A percentile compares a stretch with the other conserved stretches of the same genome.
Evolutionary conservation across 1,140 invertebrate species (phyloP).

Genomic region (Lepidurus arcticus): DNA sequence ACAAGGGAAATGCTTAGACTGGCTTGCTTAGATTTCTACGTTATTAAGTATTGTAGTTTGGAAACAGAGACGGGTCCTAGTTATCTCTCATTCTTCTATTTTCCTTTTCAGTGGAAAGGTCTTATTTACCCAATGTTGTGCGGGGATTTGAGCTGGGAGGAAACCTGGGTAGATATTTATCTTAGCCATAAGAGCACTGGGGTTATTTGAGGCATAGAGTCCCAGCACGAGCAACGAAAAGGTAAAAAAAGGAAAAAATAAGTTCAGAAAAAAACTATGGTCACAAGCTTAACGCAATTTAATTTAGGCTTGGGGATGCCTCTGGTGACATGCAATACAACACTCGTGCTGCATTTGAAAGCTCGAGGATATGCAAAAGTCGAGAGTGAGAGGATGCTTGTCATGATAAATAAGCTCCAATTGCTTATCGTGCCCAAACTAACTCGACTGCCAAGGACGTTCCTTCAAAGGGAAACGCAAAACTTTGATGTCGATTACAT

Average conservation of each 20-base stretch:
- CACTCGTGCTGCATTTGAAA: neutral
- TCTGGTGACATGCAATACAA: neutral
- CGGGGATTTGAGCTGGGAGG: neutral
- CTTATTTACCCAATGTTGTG: neutral
- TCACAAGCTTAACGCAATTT: neutral
- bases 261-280: neutral
- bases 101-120: neutral
- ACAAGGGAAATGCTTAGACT: neutral
- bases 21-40: neutral
- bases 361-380: constrained; percentile 3
- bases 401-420: constrained; percentile 22
- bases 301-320: neutral
- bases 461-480: constrained; percentile 15
- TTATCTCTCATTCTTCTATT: neutral
- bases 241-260: neutral
- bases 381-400: constrained; percentile 12
- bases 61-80: neutral
- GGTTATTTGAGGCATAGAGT: neutral
- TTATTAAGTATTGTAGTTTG: neutral
- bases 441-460: constrained; percentile 17
- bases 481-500: constrained; percentile 20
- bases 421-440: constrained; percentile 11
- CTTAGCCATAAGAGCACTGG: neutral
- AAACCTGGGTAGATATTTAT: neutral
- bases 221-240: neutral